phyloP scores from a whole-genome alignment of 2,797 vertebrate species.

The Acrocephalus scirpaceus region DNA sequence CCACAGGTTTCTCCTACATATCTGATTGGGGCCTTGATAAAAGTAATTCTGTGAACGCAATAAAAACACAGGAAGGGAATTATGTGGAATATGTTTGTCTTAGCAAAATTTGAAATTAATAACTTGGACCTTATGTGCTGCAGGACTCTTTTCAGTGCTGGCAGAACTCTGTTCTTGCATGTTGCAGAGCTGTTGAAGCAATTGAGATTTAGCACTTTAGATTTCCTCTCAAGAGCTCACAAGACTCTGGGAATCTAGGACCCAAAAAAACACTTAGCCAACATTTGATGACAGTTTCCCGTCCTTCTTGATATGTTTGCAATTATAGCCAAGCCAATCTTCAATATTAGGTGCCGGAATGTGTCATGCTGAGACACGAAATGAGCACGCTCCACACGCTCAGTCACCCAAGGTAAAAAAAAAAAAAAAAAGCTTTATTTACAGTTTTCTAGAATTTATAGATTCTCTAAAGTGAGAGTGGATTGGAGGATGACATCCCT shows the following conservation, averaged over 20 bases:
- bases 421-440: too few species aligned
- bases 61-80: neutral
- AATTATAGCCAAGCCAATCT: neutral
- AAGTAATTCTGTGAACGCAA: neutral
- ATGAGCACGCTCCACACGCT: too few species aligned
- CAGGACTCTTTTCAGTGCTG: neutral
- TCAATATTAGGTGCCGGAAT: neutral
- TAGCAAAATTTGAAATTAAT: neutral
- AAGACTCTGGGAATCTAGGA: neutral
- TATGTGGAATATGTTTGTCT: neutral
- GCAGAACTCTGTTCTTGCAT: neutral
- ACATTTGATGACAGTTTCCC: neutral
- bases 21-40: neutral
- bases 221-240: neutral
- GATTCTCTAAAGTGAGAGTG: too few species aligned
- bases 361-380: too few species aligned
- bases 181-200: neutral
- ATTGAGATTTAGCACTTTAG: neutral
- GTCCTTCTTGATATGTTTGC: neutral
- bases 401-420: too few species aligned
- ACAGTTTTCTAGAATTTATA: too few species aligned
- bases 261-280: neutral
- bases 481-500: too few species aligned
- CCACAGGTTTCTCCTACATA: neutral
- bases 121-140: neutral